Evolutionary conservation across 2,797 vertebrate species (phyloP).

Genomic region (Epinephelus malabaricus): DNA sequence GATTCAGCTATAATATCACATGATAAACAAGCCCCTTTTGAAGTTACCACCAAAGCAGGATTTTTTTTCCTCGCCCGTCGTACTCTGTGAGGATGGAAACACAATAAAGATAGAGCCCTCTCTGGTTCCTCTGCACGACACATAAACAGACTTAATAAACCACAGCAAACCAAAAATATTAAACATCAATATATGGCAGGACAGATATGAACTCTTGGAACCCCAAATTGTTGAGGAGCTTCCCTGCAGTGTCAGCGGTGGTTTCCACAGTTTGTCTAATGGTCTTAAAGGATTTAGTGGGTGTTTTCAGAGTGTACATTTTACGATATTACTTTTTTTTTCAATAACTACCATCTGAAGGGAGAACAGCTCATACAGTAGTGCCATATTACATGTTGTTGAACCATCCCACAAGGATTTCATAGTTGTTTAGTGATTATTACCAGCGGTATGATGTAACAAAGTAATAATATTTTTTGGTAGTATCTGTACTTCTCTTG

Average conservation of each 20-base stretch:
- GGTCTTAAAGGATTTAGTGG: conserved; percentile 41
- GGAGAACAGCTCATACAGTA: neutral
- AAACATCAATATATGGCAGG: conserved; percentile 49
- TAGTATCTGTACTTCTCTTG: no score
- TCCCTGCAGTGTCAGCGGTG: conserved; percentile 26
- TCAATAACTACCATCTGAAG: conserved; percentile 4
- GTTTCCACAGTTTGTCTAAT: conserved; percentile 24
- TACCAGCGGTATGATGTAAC: neutral
- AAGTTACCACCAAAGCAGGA: conserved; percentile 65
- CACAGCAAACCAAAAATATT: conserved; percentile 58
- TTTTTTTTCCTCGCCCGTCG: conserved; percentile 22
- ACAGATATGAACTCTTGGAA: conserved; percentile 46
- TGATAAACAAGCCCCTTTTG: conserved; percentile 71
- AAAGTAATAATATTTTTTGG: neutral
- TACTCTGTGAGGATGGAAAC: conserved; percentile 43
- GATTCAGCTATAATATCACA: conserved; percentile 53
- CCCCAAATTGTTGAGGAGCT: conserved; percentile 48
- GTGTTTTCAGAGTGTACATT: conserved; percentile 18
- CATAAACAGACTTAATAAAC: conserved; percentile 72
- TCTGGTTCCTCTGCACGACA: conserved; percentile 27
- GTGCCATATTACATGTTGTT: conserved; percentile 1
- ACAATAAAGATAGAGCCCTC: conserved; percentile 63
- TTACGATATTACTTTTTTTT: conserved; percentile 38
- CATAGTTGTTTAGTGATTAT: conserved; percentile 2
- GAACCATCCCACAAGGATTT: conserved; percentile 10